These are phyloP conservation scores for Pseudomugil gertrudae DNA, from an alignment of 2,797 vertebrate genomes.

Conservation along the genomic window DNA sequence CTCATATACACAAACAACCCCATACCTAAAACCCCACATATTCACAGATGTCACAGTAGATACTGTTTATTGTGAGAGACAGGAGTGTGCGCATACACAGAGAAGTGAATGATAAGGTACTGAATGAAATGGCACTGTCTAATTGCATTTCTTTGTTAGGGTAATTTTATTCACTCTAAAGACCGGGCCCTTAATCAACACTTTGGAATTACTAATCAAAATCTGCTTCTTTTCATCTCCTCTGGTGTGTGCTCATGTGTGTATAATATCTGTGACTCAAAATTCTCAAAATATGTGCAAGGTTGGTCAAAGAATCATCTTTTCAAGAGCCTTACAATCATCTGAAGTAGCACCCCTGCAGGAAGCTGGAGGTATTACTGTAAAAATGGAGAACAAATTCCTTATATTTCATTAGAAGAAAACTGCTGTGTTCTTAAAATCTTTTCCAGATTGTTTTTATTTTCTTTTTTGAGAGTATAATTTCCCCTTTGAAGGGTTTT, in stretches of 20 bases:
- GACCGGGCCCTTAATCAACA: slow-evolving; percentile 65
- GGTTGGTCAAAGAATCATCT: not conserved
- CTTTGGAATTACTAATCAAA: slow-evolving; percentile 65
- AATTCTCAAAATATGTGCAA: not conserved
- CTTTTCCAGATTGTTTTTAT: too few relatives aligned
- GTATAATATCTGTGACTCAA: not conserved
- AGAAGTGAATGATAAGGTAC: slow-evolving; percentile 56
- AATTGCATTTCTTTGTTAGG: slow-evolving; percentile 77
- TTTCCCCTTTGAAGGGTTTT: too few relatives aligned
- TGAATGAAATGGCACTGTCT: slow-evolving; percentile 63
- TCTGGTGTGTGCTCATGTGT: slow-evolving; percentile 10
- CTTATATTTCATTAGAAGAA: too few relatives aligned
- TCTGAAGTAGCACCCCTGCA: not conserved
- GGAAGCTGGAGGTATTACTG: not conserved
- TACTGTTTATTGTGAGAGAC: slow-evolving; percentile 17
- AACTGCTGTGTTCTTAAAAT: too few relatives aligned
- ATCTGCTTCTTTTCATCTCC: slow-evolving; percentile 44
- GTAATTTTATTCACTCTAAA: slow-evolving; percentile 70
- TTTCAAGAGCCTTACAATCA: not conserved
- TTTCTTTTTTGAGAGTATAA: too few relatives aligned
- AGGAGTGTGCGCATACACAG: slow-evolving; percentile 3
- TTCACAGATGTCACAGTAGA: slow-evolving; percentile 28
- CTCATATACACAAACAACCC: not conserved
- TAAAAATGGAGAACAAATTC: too few relatives aligned
- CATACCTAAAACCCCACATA: slow-evolving; percentile 6